Conservation (phyloP, 2,797 vertebrate species). For the Erethizon dorsatum region DNA sequence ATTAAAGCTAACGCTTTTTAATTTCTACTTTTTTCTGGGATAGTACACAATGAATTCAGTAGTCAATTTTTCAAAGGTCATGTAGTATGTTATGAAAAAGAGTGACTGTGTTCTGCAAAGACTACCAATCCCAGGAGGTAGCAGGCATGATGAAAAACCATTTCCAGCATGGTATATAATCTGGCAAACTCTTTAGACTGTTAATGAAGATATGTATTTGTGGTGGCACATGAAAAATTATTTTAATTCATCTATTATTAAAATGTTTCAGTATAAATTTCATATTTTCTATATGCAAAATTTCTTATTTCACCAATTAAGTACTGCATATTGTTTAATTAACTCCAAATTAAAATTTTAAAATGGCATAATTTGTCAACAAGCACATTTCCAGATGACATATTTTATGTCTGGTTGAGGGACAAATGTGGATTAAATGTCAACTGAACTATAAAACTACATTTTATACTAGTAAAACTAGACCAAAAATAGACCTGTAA, state of each 20-base stretch:
- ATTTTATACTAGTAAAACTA: slow-evolving; percentile 43
- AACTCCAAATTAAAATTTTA: slow-evolving; percentile 47
- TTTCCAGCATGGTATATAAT: not conserved
- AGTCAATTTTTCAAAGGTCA: not conserved
- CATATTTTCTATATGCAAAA: not conserved
- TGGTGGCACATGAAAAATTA: not conserved
- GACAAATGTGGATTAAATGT: slow-evolving; percentile 16
- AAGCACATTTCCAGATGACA: slow-evolving; percentile 51
- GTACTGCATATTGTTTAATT: slow-evolving; percentile 23
- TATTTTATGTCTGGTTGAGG: slow-evolving; percentile 5
- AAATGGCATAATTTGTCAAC: slow-evolving; percentile 37
- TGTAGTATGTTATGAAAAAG: not conserved
- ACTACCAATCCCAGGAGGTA: too few relatives aligned
- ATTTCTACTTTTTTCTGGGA: not conserved
- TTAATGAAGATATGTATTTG: not conserved
- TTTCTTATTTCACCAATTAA: not conserved
- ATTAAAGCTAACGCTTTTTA: not conserved
- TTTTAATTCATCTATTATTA: not conserved
- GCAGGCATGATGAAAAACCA: not conserved
- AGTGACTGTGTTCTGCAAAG: not conserved
- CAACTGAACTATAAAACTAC: not conserved
- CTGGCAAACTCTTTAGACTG: not conserved
- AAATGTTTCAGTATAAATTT: not conserved
- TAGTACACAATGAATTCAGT: not conserved
- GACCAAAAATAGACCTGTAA: not conserved